Percentiles rank a stretch among this genome's conserved stretches.
Evolutionary conservation across 2,113 vertebrate genomes (phyloP).

Genomic region (Alouatta palliata): DNA sequence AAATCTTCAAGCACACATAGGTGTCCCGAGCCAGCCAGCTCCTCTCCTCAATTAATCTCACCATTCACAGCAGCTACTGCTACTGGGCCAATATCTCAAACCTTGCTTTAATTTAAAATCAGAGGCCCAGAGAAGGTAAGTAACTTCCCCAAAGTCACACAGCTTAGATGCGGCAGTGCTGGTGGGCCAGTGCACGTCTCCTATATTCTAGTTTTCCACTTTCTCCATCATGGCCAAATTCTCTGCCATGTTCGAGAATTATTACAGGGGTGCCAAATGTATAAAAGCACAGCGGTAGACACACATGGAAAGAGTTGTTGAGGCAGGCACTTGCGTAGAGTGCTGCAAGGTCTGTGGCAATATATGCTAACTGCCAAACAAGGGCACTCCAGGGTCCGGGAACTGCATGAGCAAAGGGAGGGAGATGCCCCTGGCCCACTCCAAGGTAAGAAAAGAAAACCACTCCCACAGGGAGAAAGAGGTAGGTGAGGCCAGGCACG

Average conservation of each 20-base stretch:
- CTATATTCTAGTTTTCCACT: background rate
- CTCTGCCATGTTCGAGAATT: background rate
- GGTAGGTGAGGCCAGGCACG: too few species aligned
- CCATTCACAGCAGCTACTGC: background rate
- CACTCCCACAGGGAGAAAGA: too few species aligned
- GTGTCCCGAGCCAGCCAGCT: too few species aligned
- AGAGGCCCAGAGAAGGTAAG: background rate
- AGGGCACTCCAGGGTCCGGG: background rate
- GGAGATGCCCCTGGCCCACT: background rate
- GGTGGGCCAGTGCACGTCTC: background rate
- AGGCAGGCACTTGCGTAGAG: background rate
- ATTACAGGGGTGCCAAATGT: background rate
- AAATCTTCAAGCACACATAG: background rate
- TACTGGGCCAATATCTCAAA: accelerated
- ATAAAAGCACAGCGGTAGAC: background rate
- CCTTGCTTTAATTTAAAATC: background rate
- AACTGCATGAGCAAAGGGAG: background rate
- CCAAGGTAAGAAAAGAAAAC: background rate
- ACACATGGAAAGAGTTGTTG: background rate
- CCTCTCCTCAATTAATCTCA: background rate
- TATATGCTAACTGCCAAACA: background rate
- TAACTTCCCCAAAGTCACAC: background rate
- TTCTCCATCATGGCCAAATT: background rate
- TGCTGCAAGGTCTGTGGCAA: accelerated
- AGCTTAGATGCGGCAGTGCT: accelerated